Conservation (phyloP, 2,113 vertebrate genomes). For the Suncus etruscus region DNA sequence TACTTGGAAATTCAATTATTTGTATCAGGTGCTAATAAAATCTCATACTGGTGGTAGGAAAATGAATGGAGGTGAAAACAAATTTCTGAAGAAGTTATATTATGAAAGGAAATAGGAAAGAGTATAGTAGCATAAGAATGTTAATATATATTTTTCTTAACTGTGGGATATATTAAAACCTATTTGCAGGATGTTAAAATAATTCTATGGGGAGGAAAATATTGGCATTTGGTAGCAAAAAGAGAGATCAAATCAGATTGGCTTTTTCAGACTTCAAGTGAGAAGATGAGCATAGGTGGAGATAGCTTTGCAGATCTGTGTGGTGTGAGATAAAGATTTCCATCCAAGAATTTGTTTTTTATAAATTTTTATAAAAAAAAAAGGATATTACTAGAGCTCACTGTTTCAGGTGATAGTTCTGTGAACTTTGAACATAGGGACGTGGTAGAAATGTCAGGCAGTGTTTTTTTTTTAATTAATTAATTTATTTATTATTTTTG, state of each 20-base stretch:
- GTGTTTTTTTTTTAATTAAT: no score
- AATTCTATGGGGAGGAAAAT: slow-evolving; percentile 1
- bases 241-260: not conserved
- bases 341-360: no score
- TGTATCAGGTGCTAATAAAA: not conserved
- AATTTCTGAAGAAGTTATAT: not conserved
- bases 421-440: no score
- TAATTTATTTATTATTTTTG: no score
- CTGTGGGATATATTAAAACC: not conserved
- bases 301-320: not conserved
- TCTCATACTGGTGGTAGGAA: not conserved
- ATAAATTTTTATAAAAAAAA: no score
- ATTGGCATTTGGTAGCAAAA: not conserved
- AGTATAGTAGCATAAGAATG: not conserved
- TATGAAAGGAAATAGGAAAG: not conserved
- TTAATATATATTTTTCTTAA: not conserved
- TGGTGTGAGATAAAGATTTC: not conserved
- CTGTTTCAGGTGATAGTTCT: no score
- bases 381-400: no score
- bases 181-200: not conserved
- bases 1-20: not conserved
- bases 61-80: not conserved
- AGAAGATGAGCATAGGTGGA: not conserved
- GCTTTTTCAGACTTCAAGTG: not conserved
- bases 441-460: no score